Percentiles rank a stretch among this genome's conserved stretches.
These are phyloP conservation scores for Parauchenoglanis ngamensis DNA, from an alignment of 2,797 vertebrate species.

Conservation along the genomic window DNA sequence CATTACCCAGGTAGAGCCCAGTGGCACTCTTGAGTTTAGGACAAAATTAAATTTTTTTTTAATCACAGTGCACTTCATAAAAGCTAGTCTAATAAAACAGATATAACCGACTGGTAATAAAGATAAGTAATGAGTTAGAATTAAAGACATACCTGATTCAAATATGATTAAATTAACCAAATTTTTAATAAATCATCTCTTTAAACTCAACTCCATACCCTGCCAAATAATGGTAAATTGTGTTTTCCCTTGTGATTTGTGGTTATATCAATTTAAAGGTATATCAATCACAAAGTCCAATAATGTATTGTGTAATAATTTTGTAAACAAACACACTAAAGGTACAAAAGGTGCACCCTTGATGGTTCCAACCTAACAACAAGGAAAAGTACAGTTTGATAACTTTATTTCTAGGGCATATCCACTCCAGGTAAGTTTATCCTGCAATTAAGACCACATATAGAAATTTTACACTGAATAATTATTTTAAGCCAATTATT, in stretches of 20 bases:
- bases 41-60: not conserved
- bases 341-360: not conserved
- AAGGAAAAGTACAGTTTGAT: not conserved
- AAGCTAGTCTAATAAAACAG: not conserved
- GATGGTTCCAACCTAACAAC: not conserved
- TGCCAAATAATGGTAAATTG: not conserved
- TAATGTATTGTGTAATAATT: not conserved
- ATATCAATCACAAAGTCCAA: not conserved
- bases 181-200: not conserved
- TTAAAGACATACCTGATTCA: not conserved
- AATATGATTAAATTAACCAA: not conserved
- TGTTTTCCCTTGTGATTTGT: not conserved
- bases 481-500: not conserved
- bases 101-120: not conserved
- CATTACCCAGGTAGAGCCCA: not conserved
- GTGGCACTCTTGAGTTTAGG: not conserved
- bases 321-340: not conserved
- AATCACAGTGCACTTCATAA: not conserved
- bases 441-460: not conserved
- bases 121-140: not conserved
- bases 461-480: not conserved
- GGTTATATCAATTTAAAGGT: not conserved
- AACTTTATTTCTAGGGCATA: not conserved
- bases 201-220: not conserved
- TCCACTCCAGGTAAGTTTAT: not conserved